Base-by-base conservation (phyloP, 2,113 vertebrate species). In the Callopanchax toddi region DNA sequence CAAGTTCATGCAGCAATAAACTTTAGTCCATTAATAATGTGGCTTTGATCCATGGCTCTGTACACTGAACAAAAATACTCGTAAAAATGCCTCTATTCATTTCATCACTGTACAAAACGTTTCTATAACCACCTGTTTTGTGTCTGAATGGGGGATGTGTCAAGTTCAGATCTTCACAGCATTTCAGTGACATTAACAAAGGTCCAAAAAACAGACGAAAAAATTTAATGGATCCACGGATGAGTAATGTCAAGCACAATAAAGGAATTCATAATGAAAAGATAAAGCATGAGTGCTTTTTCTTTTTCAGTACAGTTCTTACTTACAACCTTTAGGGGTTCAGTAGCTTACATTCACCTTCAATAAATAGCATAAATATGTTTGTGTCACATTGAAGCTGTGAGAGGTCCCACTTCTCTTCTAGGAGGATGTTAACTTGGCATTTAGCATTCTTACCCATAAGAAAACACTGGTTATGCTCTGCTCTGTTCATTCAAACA, bases 321-420 rank as follows among this genome's bases (percentile, higher is more conserved):
- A 85, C 78, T 49, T 83, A 56, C 69, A 75, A 76, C 59, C 65
- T 68, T 78, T 74, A 60, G 60, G 74, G 80, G 74, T 83, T 92
- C 92, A 92, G 92, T 91, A 93, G 91, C 90, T 89, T 92, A 93
- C 91, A 92, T 93, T 93, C 91, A 92, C 87, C 91, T 91, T 91
- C 89, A 92, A 93, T 93, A 93, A 93, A 93, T 93, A 93, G 85
- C 86, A 93, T 92, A 93, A 92, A 93, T 92, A 93, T 75, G 79
- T 80, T 79, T 73, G 63, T 76, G 72, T 82, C 82, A 83, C 46
- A 74, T 79, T 78, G 70, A 68, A 71, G 78, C 85, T 72, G 70
- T 22, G 50, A 85, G 49, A 59, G 45, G 73, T 76, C 74, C 75
- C 72, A 70, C 67, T 71, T 79, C 58, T 15, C 55, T 63, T 50